Evolutionary conservation across 2,888 invertebrate genomes (phyloP), one percentile per base, ranked within the genome.

Genomic region (Hartigia nigra): DNA sequence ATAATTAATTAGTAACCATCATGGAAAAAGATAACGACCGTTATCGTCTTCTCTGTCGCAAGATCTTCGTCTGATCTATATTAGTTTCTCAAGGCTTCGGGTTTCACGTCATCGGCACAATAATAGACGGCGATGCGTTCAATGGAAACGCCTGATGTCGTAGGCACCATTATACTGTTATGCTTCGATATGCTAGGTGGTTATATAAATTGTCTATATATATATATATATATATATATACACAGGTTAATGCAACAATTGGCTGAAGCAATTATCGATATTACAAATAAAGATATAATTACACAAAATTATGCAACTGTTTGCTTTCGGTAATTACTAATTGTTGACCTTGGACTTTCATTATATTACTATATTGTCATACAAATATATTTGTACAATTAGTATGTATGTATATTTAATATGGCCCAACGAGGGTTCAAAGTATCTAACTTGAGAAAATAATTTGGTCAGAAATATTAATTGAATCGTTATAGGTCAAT

Each of bases 71-170:
- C 23, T 55, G 55, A 9, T 55, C 55, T 72, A 72, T 72, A 72
- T 72, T 34, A 1, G 72, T 72, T 72, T 72, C 55, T 72, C 72
- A 72, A 72, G 72, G 72, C 72, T 72, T 23, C 31, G 3, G 1
- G 31, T 34, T 31, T 72, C 72, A 72, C 72, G 72, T 72, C 72
- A 72, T 12, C 31, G 72, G 32, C 14, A 72, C 72, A 72, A 72
- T 72, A 72, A 72, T 72, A 72, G 72, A 31, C 31, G 39, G 31
- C 72, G 32, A 72, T 31, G 12, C 72, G 31, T 72, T 72, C 31
- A 34, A 72, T 72, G 72, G 31, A 72, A 72, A 72, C 72, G 72
- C 23, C 55, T 55, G 9, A 55, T 23, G 23, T 23, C 23, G 14
- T 55, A 23, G 23, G 23, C 23, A 23, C 55, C 23, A 55, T 55